Evolutionary conservation across 2,113 vertebrate genomes (phyloP).

Genomic region (Phaetusa simplex): DNA sequence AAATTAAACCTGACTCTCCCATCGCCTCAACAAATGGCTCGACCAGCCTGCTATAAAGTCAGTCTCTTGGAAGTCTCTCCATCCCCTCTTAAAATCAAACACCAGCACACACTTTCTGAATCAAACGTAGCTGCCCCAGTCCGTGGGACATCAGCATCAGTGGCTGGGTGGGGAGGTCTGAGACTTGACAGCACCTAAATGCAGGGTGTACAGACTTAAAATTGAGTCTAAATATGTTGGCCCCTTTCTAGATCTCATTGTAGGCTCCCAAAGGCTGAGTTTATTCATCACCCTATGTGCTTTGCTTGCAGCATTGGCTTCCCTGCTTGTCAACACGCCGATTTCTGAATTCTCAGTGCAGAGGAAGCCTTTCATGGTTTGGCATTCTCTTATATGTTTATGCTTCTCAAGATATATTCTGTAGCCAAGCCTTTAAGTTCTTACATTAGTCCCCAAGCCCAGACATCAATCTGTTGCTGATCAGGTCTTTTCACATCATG

Average conservation of each 20-base stretch:
- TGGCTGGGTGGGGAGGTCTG: not conserved
- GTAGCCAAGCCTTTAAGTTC: slow-evolving; percentile 65
- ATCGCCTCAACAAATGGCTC: not conserved
- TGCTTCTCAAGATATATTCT: slow-evolving; percentile 56
- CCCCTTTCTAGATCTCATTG: not conserved
- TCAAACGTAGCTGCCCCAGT: not conserved
- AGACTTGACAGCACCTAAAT: not conserved
- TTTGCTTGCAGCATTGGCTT: slow-evolving; percentile 48
- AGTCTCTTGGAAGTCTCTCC: not conserved
- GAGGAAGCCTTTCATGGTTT: slow-evolving; percentile 59
- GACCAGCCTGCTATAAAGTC: not conserved
- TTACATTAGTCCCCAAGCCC: slow-evolving; percentile 59
- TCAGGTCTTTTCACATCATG: slow-evolving; percentile 63
- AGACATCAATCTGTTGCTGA: slow-evolving; percentile 67
- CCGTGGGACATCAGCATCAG: fast-evolving
- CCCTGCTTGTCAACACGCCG: slow-evolving; percentile 43
- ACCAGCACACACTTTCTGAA: not conserved
- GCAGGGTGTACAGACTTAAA: not conserved
- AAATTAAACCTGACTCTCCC: slow-evolving; percentile 4
- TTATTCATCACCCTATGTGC: slow-evolving; percentile 38
- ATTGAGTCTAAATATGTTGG: not conserved
- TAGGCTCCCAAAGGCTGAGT: slow-evolving; percentile 19
- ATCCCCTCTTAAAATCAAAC: not conserved
- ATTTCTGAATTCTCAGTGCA: slow-evolving; percentile 44
- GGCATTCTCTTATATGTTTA: slow-evolving; percentile 59